Evolutionary conservation across 2,888 invertebrate genomes (phyloP), one percentile per base, ranked within the genome.

Genomic region (Rugalucina vietnamica): DNA sequence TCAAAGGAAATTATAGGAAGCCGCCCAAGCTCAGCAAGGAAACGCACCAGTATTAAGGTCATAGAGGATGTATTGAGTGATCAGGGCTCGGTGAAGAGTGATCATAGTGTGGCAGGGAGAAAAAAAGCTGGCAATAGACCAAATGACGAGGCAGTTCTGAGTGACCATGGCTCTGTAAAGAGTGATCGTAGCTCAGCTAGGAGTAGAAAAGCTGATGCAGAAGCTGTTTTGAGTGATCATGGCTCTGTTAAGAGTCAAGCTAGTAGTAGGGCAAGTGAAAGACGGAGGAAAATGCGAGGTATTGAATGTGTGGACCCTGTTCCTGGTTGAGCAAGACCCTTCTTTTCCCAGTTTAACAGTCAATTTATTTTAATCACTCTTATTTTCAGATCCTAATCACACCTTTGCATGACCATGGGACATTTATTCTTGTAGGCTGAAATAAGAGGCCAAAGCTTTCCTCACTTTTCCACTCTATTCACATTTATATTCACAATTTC

Each of bases 21-120:
- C 21, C 87, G 84, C 29, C 74, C 71, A 34, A 77, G 84, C 78
- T 87, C 87, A n/a, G 77, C 72, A 29, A 71, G 57, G 27, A 60
- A 60, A 29, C 37, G 0, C 2, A 29, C 69, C 29, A 27, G 27
- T 5, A n/a, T 54, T 18, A 8, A 54, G 3, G n/a, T 4, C n/a
- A 8, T 4, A 21, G n/a, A 8, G 12, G 10, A 8, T n/a, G 54
- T 54, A 12, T n/a, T 18, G 3, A 54, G 54, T 21, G 79, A 79
- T 12, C 73, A 34, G 54, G 70, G 79, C 71, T 85, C 77, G 43
- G 80, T 77, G n/a, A 37, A 80, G 49, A 85, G 87, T 50, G 73
- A 69, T 29, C 83, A 82, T 37, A 85, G 85, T 73, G n/a, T n/a
- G 81, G 85, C 50, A 79, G 78, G 37, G 84, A 81, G 43, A 83